Conservation (phyloP, 2,113 vertebrate genomes). For the Motacilla tschutschensis region DNA sequence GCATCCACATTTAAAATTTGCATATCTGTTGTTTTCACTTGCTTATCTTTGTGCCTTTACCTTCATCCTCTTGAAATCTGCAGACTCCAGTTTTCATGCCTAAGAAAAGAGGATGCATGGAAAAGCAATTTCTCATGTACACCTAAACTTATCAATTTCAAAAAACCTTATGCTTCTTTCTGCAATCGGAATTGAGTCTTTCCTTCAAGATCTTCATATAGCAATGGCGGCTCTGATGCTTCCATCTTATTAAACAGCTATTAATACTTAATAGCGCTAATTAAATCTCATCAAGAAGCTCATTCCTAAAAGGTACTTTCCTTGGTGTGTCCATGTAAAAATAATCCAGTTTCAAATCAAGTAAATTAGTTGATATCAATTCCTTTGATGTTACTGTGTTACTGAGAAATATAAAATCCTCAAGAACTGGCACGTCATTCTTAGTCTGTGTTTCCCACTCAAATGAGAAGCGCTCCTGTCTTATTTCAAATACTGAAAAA, state of each 20-base stretch:
- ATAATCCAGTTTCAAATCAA: slow-evolving; percentile 1
- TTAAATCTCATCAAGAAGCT: not conserved
- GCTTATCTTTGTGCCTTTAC: not conserved
- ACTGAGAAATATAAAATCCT: not conserved
- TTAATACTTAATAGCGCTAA: not conserved
- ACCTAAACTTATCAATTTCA: not conserved
- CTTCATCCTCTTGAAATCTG: not conserved
- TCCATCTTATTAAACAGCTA: not conserved
- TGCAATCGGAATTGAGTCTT: not conserved
- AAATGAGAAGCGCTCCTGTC: not conserved
- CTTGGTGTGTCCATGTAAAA: slow-evolving; percentile 3
- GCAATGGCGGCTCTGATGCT: not conserved
- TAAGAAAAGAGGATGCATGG: not conserved
- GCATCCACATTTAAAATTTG: not conserved
- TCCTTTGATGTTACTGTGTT: not conserved
- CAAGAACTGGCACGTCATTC: not conserved
- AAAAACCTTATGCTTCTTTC: not conserved
- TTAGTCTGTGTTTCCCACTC: not conserved
- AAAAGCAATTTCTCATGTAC: not conserved
- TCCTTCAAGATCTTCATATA: not conserved
- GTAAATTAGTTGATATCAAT: not conserved
- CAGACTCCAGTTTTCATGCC: not conserved
- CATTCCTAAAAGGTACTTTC: not conserved
- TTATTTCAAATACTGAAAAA: not conserved
- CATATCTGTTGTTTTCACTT: not conserved